Percentiles rank a stretch among this genome's conserved stretches.
Conservation (phyloP, 1,140 invertebrate species). For the Pantala flavescens region DNA sequence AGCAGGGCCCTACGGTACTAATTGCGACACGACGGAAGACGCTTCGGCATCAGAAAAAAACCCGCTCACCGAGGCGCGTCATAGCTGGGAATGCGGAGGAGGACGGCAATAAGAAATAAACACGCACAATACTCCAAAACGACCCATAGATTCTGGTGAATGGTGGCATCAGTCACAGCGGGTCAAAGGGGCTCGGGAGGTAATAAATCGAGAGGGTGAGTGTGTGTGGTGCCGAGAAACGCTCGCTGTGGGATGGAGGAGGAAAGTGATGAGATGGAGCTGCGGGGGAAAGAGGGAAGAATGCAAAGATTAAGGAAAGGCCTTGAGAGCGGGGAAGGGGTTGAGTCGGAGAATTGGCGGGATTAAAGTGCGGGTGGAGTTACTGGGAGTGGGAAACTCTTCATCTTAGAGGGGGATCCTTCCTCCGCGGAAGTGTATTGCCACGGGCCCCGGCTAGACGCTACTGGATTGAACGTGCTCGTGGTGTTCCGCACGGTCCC, state of each 20-base stretch:
- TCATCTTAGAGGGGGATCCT: too few species aligned
- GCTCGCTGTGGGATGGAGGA: too few species aligned
- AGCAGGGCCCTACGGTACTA: too few species aligned
- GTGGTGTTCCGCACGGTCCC: too few species aligned
- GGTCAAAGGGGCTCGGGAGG: conserved; percentile 14
- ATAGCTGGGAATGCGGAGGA: not conserved
- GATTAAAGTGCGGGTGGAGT: not conserved
- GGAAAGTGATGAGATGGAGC: not conserved
- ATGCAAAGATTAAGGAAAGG: not conserved
- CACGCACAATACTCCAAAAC: conserved; percentile 18
- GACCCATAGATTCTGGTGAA: conserved; percentile 17
- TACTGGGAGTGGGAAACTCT: not conserved
- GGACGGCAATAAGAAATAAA: not conserved
- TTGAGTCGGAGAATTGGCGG: not conserved
- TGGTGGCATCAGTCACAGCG: conserved; percentile 16
- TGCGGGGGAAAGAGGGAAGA: not conserved
- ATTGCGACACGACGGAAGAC: not conserved
- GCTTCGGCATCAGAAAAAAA: not conserved
- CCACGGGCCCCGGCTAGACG: too few species aligned
- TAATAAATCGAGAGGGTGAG: conserved; percentile 15
- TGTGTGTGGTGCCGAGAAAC: not conserved
- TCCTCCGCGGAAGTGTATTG: too few species aligned
- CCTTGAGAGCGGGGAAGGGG: not conserved
- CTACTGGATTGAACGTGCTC: too few species aligned
- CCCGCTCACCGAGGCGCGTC: not conserved